Conservation (phyloP, 2,888 invertebrate genomes). For the Heliconius hortense region DNA sequence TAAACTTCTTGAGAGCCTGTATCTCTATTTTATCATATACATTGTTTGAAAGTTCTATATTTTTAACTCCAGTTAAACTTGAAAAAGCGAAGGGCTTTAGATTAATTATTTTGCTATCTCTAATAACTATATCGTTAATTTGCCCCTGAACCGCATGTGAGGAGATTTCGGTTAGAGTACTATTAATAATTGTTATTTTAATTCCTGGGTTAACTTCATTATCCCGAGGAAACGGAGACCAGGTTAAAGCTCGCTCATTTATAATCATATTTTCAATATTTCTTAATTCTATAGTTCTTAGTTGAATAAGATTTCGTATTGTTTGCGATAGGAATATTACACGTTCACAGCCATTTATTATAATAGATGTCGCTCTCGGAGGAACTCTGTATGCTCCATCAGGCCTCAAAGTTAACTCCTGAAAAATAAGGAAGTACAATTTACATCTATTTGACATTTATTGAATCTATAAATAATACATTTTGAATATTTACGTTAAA, state of each 20-base stretch:
- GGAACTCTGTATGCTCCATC: slow-evolving; percentile 80
- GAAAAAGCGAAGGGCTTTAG: slow-evolving; percentile 89
- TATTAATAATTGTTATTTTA: slow-evolving; percentile 74
- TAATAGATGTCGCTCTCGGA: slow-evolving; percentile 80
- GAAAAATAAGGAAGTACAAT: slow-evolving; percentile 33
- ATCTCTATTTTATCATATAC: slow-evolving; percentile 83
- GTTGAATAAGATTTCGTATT: slow-evolving; percentile 81
- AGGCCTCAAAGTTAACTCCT: slow-evolving; percentile 84
- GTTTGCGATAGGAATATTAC: slow-evolving; percentile 83
- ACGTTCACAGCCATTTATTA: slow-evolving; percentile 85
- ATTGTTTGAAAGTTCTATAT: slow-evolving; percentile 84
- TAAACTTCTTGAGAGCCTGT: slow-evolving; percentile 91
- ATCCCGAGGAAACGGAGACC: slow-evolving; percentile 82
- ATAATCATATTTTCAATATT: slow-evolving; percentile 85
- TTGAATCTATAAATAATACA: not conserved
- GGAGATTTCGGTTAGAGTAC: slow-evolving; percentile 78
- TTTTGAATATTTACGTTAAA: slow-evolving; percentile 61
- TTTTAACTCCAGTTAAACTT: slow-evolving; percentile 85
- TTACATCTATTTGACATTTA: not conserved
- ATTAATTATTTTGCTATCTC: slow-evolving; percentile 82
- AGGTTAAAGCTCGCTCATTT: slow-evolving; percentile 82
- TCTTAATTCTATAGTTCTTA: slow-evolving; percentile 84
- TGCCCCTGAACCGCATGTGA: slow-evolving; percentile 87
- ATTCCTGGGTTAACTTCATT: slow-evolving; percentile 85
- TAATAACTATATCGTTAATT: slow-evolving; percentile 85